Evolutionary conservation across 2,113 vertebrate species (phyloP).

Genomic region (Perca schrenkii): DNA sequence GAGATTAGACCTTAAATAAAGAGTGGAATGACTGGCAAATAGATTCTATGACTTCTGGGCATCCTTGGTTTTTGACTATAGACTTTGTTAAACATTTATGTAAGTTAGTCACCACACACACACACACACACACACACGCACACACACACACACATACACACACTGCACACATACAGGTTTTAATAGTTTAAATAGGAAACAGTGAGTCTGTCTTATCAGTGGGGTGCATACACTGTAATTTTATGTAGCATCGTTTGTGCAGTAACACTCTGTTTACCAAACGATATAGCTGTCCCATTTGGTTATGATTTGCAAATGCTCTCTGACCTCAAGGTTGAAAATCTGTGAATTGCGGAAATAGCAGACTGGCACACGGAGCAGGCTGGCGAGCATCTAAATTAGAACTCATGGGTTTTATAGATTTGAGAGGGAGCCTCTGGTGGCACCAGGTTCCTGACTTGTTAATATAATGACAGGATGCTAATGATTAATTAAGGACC

Average conservation of each 20-base stretch:
- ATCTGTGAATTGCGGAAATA: constrained; percentile 6
- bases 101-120: too few species aligned
- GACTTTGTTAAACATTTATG: constrained; percentile 37
- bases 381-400: constrained; percentile 47
- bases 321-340: constrained; percentile 14
- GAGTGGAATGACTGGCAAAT: constrained; percentile 39
- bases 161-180: too few species aligned
- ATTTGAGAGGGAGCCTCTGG: constrained; percentile 58
- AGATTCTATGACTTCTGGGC: constrained; percentile 39
- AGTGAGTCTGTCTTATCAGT: constrained; percentile 8
- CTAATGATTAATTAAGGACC: constrained; percentile 76
- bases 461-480: constrained; percentile 72
- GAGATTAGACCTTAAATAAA: constrained; percentile 62
- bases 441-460: constrained; percentile 59
- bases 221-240: neutral
- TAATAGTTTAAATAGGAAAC: constrained; percentile 13
- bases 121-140: too few species aligned
- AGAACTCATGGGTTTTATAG: constrained; percentile 63
- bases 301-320: constrained; percentile 19
- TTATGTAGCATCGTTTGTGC: constrained; percentile 18
- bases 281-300: neutral
- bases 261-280: constrained; percentile 15
- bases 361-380: constrained; percentile 14
- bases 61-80: constrained; percentile 39
- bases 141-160: too few species aligned